These are phyloP conservation scores for Xanthostigma xanthostigma DNA, from an alignment of 2,888 invertebrate species.

Conservation along the genomic window DNA sequence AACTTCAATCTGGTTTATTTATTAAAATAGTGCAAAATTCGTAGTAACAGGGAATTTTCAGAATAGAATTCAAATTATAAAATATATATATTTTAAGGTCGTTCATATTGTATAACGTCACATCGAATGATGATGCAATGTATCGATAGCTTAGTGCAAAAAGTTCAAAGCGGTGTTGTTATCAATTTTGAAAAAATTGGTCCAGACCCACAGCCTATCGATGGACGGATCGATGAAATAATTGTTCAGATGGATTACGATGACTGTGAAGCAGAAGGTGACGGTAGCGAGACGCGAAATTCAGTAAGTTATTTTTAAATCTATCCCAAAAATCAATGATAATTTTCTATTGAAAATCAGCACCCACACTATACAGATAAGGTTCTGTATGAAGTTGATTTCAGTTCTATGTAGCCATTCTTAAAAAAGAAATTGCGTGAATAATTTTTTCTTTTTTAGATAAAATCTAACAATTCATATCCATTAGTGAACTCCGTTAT, in stretches of 20 bases:
- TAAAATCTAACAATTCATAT: too few relatives aligned
- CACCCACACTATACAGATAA: too few relatives aligned
- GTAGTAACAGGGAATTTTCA: neutral
- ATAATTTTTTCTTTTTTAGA: too few relatives aligned
- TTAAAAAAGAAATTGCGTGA: too few relatives aligned
- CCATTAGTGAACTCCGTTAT: too few relatives aligned
- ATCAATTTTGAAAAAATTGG: constrained; percentile 95
- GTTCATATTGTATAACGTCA: constrained; percentile 89
- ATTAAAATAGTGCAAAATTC: neutral
- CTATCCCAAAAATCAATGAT: too few relatives aligned
- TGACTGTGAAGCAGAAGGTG: constrained; percentile 30
- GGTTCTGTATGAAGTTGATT: too few relatives aligned
- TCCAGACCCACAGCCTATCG: constrained; percentile 63
- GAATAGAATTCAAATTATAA: neutral
- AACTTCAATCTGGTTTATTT: too few relatives aligned
- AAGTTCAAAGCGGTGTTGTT: constrained; percentile 94
- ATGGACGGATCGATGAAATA: constrained; percentile 32
- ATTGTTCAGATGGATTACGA: constrained; percentile 34
- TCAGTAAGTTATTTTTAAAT: too few relatives aligned
- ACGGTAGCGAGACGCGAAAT: constrained; percentile 33
- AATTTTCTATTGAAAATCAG: too few relatives aligned
- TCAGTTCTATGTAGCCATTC: too few relatives aligned
- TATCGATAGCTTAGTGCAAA: constrained; percentile 91
- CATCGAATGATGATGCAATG: constrained; percentile 92
- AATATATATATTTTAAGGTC: constrained; percentile 37